Evolutionary conservation across 1,140 invertebrate species (phyloP).

Genomic region (Plectrocnemia conspersa): DNA sequence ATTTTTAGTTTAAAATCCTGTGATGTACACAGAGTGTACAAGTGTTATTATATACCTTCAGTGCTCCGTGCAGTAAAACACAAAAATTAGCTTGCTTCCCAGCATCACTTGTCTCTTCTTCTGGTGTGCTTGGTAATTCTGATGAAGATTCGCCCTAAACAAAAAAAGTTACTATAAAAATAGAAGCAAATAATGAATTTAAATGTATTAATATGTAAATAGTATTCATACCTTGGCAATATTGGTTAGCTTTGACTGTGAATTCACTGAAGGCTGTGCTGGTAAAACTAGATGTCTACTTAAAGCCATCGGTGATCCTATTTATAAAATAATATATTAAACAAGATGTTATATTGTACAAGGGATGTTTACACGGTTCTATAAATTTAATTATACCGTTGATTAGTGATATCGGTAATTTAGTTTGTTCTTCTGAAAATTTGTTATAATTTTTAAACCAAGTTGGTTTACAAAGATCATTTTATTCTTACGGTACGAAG

Average conservation of each 20-base stretch:
- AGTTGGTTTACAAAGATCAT: too few species aligned
- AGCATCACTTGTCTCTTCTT: slow-evolving; percentile 65
- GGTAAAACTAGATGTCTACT: slow-evolving; percentile 88
- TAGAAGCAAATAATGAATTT: slow-evolving; percentile 3
- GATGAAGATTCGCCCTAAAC: slow-evolving; percentile 21
- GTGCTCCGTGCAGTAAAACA: slow-evolving; percentile 87
- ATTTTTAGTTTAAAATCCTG: slow-evolving; percentile 15
- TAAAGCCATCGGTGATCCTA: slow-evolving; percentile 86
- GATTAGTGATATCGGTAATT: too few species aligned
- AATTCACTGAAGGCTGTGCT: slow-evolving; percentile 39
- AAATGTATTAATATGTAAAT: slow-evolving; percentile 12
- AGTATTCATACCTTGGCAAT: slow-evolving; percentile 18
- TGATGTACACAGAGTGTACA: too few species aligned
- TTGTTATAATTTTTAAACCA: too few species aligned
- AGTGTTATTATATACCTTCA: slow-evolving; percentile 71
- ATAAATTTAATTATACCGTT: too few species aligned
- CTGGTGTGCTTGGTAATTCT: slow-evolving; percentile 46
- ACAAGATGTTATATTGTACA: too few species aligned
- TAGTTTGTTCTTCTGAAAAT: too few species aligned
- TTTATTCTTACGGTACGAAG: too few species aligned
- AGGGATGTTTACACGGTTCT: too few species aligned
- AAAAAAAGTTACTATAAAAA: not conserved
- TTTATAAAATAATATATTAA: too few species aligned
- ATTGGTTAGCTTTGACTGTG: slow-evolving; percentile 27
- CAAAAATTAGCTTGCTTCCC: slow-evolving; percentile 85